Base-by-base conservation (phyloP, 2,797 vertebrate genomes). In the Percopsis omiscomaycus region DNA sequence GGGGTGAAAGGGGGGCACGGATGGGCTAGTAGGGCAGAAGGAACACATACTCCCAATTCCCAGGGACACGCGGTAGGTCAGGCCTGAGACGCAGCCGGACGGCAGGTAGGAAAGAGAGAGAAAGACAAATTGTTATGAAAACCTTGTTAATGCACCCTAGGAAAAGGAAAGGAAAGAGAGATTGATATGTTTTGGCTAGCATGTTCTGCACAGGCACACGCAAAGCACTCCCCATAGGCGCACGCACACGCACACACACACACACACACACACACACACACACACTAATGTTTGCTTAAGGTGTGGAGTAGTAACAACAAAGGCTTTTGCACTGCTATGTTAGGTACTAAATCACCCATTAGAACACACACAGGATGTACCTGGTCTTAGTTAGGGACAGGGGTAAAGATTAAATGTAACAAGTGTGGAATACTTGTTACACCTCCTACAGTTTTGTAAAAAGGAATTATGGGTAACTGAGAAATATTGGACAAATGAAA, bases 21-120 rank as follows among this genome's bases (percentile, higher is more conserved):
- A 77, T 69, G 82, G 80, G 73, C 74, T 80, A 84, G 82, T 83
- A 81, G 80, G 91, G 88, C 78, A 89, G 90, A 87, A 95, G 79
- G 82, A 88, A 88, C 87, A 97, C 96, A 90, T 96, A 98, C 96
- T 95, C 94, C 95, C 94, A 89, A 96, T 94, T 96, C 96, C 96
- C 90, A 98, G 89, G 55, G 96, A 96, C 87, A 97, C 84, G 91
- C 86, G 93, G 95, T 96, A 98, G 94, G 95, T 97, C 94, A 96
- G 93, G 93, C 96, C 96, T 97, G 94, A 87, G 93, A 92, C 86
- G 93, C 93, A 90, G 85, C 81, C 78, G 59, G 64, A 61, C 72
- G 55, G 78, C 79, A 66, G 87, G 73, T 82, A 61, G 83, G 61
- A 77, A 47, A 82, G 59, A 27, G 30, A 9, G 14, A 54, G 32